These are phyloP conservation scores for Tylochromis polylepis DNA, from an alignment of 2,113 vertebrate genomes.

Conservation along the genomic window DNA sequence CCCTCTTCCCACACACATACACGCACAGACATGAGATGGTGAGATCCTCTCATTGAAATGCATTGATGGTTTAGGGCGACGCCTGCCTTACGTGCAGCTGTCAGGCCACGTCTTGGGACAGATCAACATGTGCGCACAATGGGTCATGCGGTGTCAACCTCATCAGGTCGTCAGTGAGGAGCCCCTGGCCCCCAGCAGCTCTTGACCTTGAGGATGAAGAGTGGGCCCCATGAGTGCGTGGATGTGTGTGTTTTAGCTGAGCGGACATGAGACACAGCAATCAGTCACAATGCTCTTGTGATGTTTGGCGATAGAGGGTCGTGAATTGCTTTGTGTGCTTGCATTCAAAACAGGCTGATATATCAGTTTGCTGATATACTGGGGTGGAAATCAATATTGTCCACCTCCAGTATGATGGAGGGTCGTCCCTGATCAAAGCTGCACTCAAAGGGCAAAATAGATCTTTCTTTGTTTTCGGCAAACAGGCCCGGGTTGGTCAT, in stretches of 20 bases:
- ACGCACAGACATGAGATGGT: background rate
- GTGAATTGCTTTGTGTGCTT: slow-evolving; percentile 59
- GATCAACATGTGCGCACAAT: slow-evolving; percentile 64
- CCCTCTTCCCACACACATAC: background rate
- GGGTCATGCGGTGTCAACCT: slow-evolving; percentile 45
- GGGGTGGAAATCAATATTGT: slow-evolving; percentile 58
- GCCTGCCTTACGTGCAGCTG: slow-evolving; percentile 24
- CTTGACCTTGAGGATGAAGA: slow-evolving; percentile 67
- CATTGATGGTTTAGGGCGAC: slow-evolving; percentile 21
- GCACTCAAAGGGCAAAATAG: slow-evolving; percentile 1
- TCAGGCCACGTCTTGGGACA: slow-evolving; percentile 54
- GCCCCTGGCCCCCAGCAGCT: slow-evolving; percentile 23
- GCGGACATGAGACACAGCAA: slow-evolving; percentile 39
- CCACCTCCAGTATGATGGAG: slow-evolving; percentile 50
- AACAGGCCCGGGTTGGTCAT: background rate
- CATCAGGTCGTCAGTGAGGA: slow-evolving; percentile 41
- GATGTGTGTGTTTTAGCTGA: slow-evolving; percentile 8
- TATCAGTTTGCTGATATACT: slow-evolving; percentile 52
- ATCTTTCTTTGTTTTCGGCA: slow-evolving; percentile 10
- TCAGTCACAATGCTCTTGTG: slow-evolving; percentile 53
- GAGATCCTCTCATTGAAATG: slow-evolving; percentile 63
- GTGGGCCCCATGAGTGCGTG: background rate
- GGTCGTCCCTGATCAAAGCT: background rate
- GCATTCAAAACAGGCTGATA: slow-evolving; percentile 55
- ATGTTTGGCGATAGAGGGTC: slow-evolving; percentile 54